phyloP scores from a whole-genome alignment of 2,888 invertebrate species.

The Apoderus coryli region DNA sequence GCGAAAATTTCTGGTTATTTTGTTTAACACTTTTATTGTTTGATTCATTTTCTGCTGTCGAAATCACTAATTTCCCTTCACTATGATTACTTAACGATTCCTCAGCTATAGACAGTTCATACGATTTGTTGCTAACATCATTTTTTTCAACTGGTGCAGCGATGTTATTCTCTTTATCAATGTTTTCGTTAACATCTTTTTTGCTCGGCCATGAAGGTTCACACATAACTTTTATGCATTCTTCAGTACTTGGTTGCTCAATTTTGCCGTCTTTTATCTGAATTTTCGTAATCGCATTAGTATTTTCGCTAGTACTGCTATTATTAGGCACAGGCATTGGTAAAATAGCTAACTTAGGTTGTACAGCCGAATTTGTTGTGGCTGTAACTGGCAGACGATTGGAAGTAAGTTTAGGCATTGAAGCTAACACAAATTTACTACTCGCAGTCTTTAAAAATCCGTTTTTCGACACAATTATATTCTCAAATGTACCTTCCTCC shows the following conservation, averaged over 20 bases:
- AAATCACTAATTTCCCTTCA: slow-evolving; percentile 31
- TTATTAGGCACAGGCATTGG: slow-evolving; percentile 24
- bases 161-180: too few relatives aligned
- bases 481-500: slow-evolving; percentile 3
- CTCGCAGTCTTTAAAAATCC: slow-evolving; percentile 14
- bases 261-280: slow-evolving; percentile 42
- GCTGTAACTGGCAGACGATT: slow-evolving; percentile 41
- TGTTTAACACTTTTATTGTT: slow-evolving; percentile 14
- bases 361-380: slow-evolving; percentile 39
- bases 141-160: too few relatives aligned
- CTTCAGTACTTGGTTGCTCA: slow-evolving; percentile 17
- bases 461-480: slow-evolving; percentile 7
- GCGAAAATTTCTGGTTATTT: slow-evolving; percentile 29
- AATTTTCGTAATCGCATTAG: slow-evolving; percentile 46
- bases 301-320: slow-evolving; percentile 23
- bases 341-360: slow-evolving; percentile 29
- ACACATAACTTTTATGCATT: slow-evolving; percentile 41
- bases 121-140: slow-evolving; percentile 24
- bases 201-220: slow-evolving; percentile 22
- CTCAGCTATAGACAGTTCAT: slow-evolving; percentile 29
- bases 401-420: slow-evolving; percentile 43
- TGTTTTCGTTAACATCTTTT: too few relatives aligned
- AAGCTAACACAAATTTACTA: slow-evolving; percentile 42
- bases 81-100: slow-evolving; percentile 29
- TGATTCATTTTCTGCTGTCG: slow-evolving; percentile 20